These are phyloP conservation scores for Euura saliciscinereae DNA, from an alignment of 1,140 invertebrate genomes.

Conservation along the genomic window DNA sequence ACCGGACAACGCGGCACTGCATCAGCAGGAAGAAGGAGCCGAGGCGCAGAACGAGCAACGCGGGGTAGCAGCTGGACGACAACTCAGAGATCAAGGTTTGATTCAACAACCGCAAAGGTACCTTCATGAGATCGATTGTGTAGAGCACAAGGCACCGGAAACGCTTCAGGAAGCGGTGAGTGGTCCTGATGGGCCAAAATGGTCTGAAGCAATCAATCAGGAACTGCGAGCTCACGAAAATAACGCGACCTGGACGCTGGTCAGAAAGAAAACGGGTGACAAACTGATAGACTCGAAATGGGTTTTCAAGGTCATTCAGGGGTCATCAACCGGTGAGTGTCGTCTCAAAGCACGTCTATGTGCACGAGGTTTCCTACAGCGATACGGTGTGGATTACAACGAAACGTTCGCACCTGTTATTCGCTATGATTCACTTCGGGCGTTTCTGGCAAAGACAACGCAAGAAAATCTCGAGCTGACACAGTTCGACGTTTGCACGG, in stretches of 20 bases:
- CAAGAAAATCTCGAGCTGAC: conserved; percentile 10
- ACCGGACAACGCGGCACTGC: not conserved
- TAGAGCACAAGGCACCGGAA: not conserved
- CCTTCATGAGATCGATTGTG: not conserved
- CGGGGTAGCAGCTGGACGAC: not conserved
- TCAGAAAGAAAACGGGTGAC: not conserved
- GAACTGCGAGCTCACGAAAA: conserved; percentile 1
- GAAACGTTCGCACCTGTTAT: too few relatives aligned
- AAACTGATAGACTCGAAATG: conserved; percentile 28
- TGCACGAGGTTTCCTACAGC: not conserved
- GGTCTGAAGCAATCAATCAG: not conserved
- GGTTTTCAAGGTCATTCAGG: not conserved
- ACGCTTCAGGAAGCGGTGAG: not conserved
- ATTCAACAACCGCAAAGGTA: not conserved
- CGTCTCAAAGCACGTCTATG: conserved; percentile 23
- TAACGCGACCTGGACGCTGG: not conserved
- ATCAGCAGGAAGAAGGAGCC: not conserved
- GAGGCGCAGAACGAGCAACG: not conserved
- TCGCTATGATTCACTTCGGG: too few relatives aligned
- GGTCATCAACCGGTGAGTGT: not conserved
- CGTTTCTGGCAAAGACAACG: not conserved
- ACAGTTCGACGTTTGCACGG: conserved; percentile 16
- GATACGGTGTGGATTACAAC: not conserved
- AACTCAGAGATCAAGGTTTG: not conserved
- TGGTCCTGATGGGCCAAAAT: not conserved